phyloP scores from a whole-genome alignment of 1,140 invertebrate genomes.

The Dinoponera quadriceps region DNA sequence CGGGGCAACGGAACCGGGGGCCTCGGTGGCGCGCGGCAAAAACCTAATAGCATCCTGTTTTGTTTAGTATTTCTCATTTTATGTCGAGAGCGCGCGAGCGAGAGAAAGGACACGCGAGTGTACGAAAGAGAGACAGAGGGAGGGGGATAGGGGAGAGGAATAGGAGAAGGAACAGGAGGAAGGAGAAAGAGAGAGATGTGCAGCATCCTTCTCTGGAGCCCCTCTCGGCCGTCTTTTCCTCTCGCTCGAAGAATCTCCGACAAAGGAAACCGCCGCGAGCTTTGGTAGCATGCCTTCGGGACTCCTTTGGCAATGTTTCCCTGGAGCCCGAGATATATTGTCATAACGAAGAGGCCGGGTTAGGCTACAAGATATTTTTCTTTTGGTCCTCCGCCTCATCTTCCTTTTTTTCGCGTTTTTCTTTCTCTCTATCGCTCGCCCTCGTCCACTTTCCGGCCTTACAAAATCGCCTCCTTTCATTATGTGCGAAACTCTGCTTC shows the following conservation, averaged over 20 bases:
- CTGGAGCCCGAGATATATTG: slow-evolving; percentile 74
- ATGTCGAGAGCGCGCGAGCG: slow-evolving; percentile 15
- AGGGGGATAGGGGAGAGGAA: slow-evolving; percentile 37
- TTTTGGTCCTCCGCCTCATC: neutral
- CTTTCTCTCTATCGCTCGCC: slow-evolving; percentile 5
- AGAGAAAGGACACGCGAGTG: neutral
- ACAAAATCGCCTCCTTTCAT: slow-evolving; percentile 19
- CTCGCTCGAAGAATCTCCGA: slow-evolving; percentile 83
- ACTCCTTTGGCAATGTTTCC: slow-evolving; percentile 79
- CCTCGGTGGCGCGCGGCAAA: slow-evolving; percentile 51
- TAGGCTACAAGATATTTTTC: slow-evolving; percentile 57
- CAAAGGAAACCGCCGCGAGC: slow-evolving; percentile 80
- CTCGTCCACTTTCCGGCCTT: slow-evolving; percentile 27
- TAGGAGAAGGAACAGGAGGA: slow-evolving; percentile 33
- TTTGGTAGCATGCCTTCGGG: slow-evolving; percentile 78
- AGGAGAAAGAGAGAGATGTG: slow-evolving; percentile 31
- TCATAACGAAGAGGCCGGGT: slow-evolving; percentile 74
- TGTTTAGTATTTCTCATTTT: slow-evolving; percentile 69
- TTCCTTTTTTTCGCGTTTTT: neutral
- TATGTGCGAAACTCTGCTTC: slow-evolving; percentile 1
- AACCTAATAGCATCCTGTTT: slow-evolving; percentile 73
- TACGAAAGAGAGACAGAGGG: slow-evolving; percentile 22
- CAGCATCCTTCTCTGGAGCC: slow-evolving; percentile 60
- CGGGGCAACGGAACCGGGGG: neutral
- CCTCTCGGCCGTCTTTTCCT: slow-evolving; percentile 67